Conservation (phyloP, 2,113 vertebrate genomes). For the Sitta europaea region DNA sequence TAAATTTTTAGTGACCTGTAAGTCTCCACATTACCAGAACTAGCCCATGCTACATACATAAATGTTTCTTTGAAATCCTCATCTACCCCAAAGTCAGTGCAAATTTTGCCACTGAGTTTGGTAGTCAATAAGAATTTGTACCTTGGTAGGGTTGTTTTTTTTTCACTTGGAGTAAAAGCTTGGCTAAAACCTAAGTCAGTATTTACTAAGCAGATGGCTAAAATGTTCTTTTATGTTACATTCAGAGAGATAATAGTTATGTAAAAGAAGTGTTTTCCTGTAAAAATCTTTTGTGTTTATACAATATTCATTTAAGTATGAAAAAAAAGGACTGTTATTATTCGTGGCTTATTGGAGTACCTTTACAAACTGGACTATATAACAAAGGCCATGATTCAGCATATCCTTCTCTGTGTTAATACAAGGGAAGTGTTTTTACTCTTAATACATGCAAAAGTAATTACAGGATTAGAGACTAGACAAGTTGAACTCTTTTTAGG, state of each 20-base stretch:
- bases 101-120: not conserved
- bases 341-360: not conserved
- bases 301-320: not conserved
- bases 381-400: not conserved
- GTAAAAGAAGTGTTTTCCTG: not conserved
- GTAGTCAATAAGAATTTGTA: not conserved
- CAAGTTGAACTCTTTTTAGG: not conserved
- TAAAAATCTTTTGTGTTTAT: not conserved
- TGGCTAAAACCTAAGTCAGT: not conserved
- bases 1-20: not conserved
- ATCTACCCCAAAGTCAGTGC: not conserved
- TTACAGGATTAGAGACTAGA: not conserved
- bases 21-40: not conserved
- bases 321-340: not conserved
- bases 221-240: not conserved
- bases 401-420: not conserved
- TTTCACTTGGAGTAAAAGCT: not conserved
- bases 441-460: not conserved
- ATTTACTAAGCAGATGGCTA: not conserved
- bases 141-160: not conserved
- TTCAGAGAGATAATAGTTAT: not conserved
- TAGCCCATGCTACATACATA: not conserved
- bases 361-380: not conserved
- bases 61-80: not conserved
- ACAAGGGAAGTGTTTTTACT: not conserved